Evolutionary conservation across 2,113 vertebrate genomes (phyloP), one percentile per base, ranked within the genome.

Genomic region (Brachyistius frenatus): DNA sequence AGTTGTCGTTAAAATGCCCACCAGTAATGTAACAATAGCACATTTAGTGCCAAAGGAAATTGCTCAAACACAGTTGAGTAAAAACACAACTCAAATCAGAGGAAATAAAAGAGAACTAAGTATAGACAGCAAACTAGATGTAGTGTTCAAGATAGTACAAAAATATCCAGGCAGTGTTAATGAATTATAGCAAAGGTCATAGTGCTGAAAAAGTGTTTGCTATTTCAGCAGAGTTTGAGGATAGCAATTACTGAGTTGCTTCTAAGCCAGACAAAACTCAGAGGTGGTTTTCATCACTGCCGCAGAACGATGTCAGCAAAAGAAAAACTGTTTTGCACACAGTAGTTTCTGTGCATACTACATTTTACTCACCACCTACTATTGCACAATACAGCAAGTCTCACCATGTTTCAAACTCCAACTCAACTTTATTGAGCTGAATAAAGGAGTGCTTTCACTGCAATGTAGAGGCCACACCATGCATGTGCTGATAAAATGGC

Each of bases 341-440:
- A 81, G 39, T 37, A 46, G 75, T 83, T 78, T 55, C 39, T 41
- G 55, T 35, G 63, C 58, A 56, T 73, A 47, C 46, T 35, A 71
- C 49, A 37, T 58, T 81, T 80, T 66, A 72, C 68, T 81, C 62
- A 66, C 63, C 73, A 52, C 64, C 53, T 56, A 66, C 66, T 1
- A 2, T 89, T 89, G 70, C 85, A 76, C 82, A 91, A 89, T 47
- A 33, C 60, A 58, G 67, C 77, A 66, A 65, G 83, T 72, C 87
- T 85, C 68, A 53, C 82, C 84, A 65, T 15, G 72, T 79, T 85
- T 77, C 67, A 74, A 81, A 87, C 83, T 81, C 44, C 73, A 53
- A 50, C 57, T 85, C 35, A 52, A 70, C 71, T 78, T 69, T 76
- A 83, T 62, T 44, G 75, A 60, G 74, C 14, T 36, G 67, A 78